phyloP scores from a whole-genome alignment of 2,113 vertebrate species.

The Oreochromis aureus region DNA sequence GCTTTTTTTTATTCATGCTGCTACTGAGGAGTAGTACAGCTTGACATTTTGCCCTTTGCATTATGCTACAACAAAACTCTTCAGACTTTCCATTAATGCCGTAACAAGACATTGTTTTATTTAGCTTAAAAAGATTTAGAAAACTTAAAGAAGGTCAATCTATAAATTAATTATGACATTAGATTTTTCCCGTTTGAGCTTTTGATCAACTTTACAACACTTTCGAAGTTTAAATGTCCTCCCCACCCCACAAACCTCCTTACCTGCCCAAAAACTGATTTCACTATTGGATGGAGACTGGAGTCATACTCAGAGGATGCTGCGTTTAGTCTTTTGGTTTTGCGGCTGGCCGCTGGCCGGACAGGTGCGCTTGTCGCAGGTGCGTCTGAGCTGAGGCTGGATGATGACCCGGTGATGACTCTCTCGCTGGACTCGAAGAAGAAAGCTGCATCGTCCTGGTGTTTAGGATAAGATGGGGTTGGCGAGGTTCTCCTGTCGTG shows the following conservation, averaged over 20 bases:
- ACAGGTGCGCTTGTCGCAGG: constrained; percentile 46
- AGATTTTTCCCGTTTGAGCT: not conserved
- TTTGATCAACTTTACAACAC: not conserved
- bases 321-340: constrained; percentile 61
- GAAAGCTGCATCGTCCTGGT: constrained; percentile 52
- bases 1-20: not conserved
- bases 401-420: constrained; percentile 43
- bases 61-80: not conserved
- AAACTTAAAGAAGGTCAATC: not conserved
- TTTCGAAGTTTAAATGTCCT: not conserved
- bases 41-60: not conserved
- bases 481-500: constrained; percentile 48
- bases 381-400: constrained; percentile 55
- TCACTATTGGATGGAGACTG: constrained; percentile 70
- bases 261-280: constrained; percentile 75
- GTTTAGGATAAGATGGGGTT: constrained; percentile 41
- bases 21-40: not conserved
- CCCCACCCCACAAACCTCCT: not conserved
- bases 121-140: not conserved
- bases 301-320: constrained; percentile 62
- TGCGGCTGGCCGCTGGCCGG: constrained; percentile 39
- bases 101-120: not conserved
- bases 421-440: constrained; percentile 64
- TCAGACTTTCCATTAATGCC: not conserved
- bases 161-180: not conserved